Conservation (phyloP, 1,140 invertebrate genomes). For the Aphelenchoides besseyi region DNA sequence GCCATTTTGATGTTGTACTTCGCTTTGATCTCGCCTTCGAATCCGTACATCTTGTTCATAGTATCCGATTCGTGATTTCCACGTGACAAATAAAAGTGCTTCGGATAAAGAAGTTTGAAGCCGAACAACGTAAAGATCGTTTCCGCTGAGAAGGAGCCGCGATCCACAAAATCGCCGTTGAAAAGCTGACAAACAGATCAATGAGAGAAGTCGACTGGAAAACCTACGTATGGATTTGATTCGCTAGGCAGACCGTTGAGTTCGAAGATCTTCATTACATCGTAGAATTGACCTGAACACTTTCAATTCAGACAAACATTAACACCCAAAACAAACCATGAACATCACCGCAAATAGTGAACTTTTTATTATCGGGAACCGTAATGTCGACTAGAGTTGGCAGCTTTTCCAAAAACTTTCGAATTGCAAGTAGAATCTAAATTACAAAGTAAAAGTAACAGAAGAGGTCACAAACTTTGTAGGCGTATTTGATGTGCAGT, state of each 20-base stretch:
- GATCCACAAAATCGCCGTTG: conserved; percentile 97
- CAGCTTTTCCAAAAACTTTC: conserved; percentile 77
- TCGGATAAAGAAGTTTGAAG: conserved; percentile 91
- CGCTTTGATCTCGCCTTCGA: conserved; percentile 91
- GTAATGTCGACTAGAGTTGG: conserved; percentile 84
- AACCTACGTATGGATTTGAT: conserved; percentile 85
- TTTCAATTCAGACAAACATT: not conserved
- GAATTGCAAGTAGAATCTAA: conserved; percentile 85
- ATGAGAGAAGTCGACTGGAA: not conserved
- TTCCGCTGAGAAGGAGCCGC: conserved; percentile 97
- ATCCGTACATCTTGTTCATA: conserved; percentile 99
- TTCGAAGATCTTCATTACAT: conserved; percentile 94
- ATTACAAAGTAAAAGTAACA: conserved; percentile 18
- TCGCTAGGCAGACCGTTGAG: conserved; percentile 90
- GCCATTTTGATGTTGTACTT: conserved; percentile 90
- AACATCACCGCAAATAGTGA: conserved; percentile 63
- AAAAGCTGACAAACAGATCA: conserved; percentile 71
- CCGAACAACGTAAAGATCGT: conserved; percentile 96
- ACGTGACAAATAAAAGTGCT: conserved; percentile 95
- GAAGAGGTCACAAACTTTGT: conserved; percentile 70
- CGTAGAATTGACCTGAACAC: conserved; percentile 83
- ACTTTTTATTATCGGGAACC: conserved; percentile 78
- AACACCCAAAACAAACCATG: not conserved
- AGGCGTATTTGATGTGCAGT: conserved; percentile 93
- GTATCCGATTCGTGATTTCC: conserved; percentile 89